These are phyloP conservation scores for Aldrovandia affinis DNA, from an alignment of 2,797 vertebrate genomes.

Conservation along the genomic window DNA sequence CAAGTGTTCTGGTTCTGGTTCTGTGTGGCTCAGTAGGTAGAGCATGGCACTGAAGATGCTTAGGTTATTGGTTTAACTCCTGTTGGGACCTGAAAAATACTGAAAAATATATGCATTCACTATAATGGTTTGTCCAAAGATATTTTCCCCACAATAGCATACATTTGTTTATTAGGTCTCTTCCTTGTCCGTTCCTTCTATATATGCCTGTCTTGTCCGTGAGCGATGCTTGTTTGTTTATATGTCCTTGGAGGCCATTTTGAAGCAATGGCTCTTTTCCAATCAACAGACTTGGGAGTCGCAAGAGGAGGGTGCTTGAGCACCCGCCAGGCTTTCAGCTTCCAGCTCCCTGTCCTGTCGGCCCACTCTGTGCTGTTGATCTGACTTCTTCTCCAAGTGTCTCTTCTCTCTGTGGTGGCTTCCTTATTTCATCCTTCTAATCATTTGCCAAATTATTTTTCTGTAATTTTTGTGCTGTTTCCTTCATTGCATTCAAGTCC, in stretches of 20 bases:
- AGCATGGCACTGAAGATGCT: no score
- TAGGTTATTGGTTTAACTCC: no score
- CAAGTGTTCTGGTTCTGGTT: no score
- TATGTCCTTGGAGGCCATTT: neutral
- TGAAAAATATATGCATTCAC: no score
- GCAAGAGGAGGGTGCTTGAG: conserved; percentile 32
- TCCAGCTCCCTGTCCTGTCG: conserved; percentile 25
- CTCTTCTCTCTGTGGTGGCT: conserved; percentile 28
- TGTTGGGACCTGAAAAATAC: no score
- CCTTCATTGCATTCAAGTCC: neutral
- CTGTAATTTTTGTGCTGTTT: neutral
- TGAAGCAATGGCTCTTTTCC: conserved; percentile 34
- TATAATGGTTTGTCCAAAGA: neutral
- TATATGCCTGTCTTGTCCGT: neutral
- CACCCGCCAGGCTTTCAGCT: conserved; percentile 22
- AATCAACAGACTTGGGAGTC: conserved; percentile 37
- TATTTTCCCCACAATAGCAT: neutral
- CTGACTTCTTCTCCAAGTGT: conserved; percentile 28
- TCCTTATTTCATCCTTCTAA: conserved; percentile 23
- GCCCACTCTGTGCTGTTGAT: conserved; percentile 25
- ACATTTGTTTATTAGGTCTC: neutral
- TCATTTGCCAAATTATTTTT: neutral
- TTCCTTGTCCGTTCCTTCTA: neutral
- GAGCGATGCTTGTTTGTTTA: neutral
- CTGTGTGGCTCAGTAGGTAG: no score